phyloP scores from a whole-genome alignment of 2,113 vertebrate species.

The Nothobranchius furzeri region DNA sequence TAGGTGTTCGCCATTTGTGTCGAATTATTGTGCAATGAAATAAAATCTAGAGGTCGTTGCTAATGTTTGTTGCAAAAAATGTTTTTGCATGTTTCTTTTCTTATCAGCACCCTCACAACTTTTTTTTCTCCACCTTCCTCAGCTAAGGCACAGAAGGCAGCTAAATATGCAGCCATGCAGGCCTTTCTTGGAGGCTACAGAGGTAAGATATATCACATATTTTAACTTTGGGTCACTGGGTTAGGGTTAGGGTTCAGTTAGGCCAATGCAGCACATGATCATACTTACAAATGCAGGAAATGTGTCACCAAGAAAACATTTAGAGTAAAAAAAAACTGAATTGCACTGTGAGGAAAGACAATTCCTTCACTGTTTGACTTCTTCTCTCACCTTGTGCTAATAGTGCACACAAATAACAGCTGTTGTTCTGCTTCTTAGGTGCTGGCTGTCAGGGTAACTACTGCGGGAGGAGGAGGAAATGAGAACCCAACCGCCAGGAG shows the following conservation, averaged over 20 bases:
- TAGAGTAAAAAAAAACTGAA: neutral
- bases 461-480: conserved; percentile 94
- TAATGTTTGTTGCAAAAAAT: neutral
- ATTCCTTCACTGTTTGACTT: too few relatives aligned
- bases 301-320: neutral
- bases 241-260: too few relatives aligned
- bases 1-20: too few relatives aligned
- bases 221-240: neutral
- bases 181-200: conserved; percentile 75
- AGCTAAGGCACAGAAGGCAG: conserved; percentile 77
- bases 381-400: too few relatives aligned
- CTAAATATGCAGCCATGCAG: conserved; percentile 77
- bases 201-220: conserved; percentile 59
- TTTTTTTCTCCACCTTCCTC: conserved; percentile 11
- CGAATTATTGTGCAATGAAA: too few relatives aligned
- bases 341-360: neutral
- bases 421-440: conserved; percentile 63
- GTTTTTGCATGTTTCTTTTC: neutral
- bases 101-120: neutral
- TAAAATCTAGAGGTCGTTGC: neutral
- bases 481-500: conserved; percentile 73
- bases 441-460: conserved; percentile 86
- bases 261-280: neutral
- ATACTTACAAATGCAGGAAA: conserved; percentile 24
- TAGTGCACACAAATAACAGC: too few relatives aligned